A percentile compares a stretch with the other conserved stretches of the same genome.
Conservation (phyloP, 2,113 vertebrate genomes). For the Peromyscus maniculatus region DNA sequence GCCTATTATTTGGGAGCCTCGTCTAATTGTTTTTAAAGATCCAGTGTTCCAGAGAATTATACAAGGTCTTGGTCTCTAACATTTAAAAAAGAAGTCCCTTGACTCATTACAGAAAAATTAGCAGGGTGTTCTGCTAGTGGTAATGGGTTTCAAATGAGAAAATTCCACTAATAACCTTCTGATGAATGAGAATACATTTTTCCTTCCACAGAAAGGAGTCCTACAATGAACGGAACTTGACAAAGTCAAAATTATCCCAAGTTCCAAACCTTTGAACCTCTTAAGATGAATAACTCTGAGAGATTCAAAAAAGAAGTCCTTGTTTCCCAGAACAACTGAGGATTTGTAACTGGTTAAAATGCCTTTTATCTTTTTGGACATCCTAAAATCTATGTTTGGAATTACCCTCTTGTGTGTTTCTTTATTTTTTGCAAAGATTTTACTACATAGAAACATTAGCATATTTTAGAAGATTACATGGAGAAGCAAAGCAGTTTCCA, state of each 20-base stretch:
- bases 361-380: constrained; percentile 20
- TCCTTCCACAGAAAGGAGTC: background rate
- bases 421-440: constrained; percentile 56
- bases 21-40: background rate
- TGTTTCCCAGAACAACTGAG: constrained; percentile 49
- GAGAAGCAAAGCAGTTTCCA: constrained; percentile 20
- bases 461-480: constrained; percentile 50
- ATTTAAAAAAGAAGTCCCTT: background rate
- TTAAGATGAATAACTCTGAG: constrained; percentile 29
- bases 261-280: constrained; percentile 35
- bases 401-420: background rate
- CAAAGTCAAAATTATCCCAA: constrained; percentile 39
- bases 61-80: background rate
- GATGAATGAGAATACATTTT: background rate
- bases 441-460: background rate
- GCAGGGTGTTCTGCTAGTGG: background rate
- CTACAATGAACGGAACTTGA: background rate
- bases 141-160: background rate
- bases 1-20: background rate
- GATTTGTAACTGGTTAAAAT: background rate
- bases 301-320: constrained; percentile 25
- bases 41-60: constrained; percentile 9
- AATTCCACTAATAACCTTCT: constrained; percentile 2
- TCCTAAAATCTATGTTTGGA: constrained; percentile 22
- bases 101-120: background rate